These are phyloP conservation scores for Chrysocyon brachyurus DNA, from an alignment of 2,797 vertebrate genomes.

Conservation along the genomic window DNA sequence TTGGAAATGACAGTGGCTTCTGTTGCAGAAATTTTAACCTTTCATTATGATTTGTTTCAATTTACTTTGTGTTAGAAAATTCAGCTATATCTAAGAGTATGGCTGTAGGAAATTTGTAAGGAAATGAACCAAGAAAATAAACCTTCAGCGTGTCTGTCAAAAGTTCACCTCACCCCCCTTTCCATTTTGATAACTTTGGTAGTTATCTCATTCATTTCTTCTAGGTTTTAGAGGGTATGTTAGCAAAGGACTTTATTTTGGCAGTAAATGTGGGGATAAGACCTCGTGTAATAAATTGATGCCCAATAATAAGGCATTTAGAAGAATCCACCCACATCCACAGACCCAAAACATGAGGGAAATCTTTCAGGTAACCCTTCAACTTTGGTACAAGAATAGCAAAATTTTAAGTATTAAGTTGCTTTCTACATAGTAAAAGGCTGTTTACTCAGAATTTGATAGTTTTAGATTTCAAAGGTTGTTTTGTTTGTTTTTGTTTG, in stretches of 20 bases:
- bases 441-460: conserved; percentile 58
- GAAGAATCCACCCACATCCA: conserved; percentile 26
- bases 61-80: conserved; percentile 67
- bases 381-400: conserved; percentile 42
- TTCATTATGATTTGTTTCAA: conserved; percentile 70
- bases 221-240: neutral
- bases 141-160: neutral
- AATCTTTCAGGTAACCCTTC: conserved; percentile 63
- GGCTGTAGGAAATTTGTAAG: conserved; percentile 65
- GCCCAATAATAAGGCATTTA: conserved; percentile 62
- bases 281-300: conserved; percentile 63
- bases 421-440: conserved; percentile 56
- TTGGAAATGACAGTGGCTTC: conserved; percentile 74
- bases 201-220: conserved; percentile 57
- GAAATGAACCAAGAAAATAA: conserved; percentile 50
- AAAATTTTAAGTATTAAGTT: conserved; percentile 49
- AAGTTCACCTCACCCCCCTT: conserved; percentile 11
- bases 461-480: conserved; percentile 62
- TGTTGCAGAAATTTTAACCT: conserved; percentile 73
- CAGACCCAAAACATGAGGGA: conserved; percentile 17
- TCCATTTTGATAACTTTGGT: conserved; percentile 58
- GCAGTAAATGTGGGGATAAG: conserved; percentile 11
- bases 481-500: conserved; percentile 8
- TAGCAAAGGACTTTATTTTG: conserved; percentile 48
- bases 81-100: conserved; percentile 59